Conservation (phyloP, 2,113 vertebrate genomes). For the Corythornis cristatus region DNA sequence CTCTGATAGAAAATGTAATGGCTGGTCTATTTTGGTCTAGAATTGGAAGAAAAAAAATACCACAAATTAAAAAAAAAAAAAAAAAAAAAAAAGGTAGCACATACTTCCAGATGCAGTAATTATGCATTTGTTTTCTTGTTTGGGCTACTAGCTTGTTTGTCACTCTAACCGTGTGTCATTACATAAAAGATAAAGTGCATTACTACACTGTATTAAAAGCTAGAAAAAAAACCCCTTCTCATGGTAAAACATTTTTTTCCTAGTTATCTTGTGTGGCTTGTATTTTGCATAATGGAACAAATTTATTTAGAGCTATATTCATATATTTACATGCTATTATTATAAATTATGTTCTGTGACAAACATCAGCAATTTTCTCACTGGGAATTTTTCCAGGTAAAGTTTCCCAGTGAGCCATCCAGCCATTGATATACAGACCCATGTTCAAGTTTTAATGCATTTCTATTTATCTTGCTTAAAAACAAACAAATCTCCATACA, state of each 20-base stretch:
- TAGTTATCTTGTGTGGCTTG: background rate
- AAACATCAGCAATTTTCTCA: background rate
- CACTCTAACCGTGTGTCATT: background rate
- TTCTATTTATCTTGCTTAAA: slow-evolving; percentile 44
- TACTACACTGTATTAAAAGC: background rate
- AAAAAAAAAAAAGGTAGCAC: background rate
- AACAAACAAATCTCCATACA: background rate
- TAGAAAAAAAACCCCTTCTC: fast-evolving
- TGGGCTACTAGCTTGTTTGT: background rate
- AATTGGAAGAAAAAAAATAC: background rate
- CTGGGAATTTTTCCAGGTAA: background rate
- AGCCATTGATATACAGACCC: background rate
- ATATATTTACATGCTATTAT: background rate
- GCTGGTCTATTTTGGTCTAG: background rate
- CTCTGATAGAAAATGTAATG: background rate
- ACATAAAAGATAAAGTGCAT: fast-evolving
- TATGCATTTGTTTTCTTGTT: background rate
- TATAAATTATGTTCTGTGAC: background rate
- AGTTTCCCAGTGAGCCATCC: background rate
- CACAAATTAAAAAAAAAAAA: background rate
- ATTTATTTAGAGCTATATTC: background rate
- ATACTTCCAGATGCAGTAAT: background rate
- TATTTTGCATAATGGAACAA: background rate
- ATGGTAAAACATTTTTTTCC: background rate
- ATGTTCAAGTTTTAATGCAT: background rate